phyloP scores from a whole-genome alignment of 2,113 vertebrate genomes.

The Ceuthmochares aereus region DNA sequence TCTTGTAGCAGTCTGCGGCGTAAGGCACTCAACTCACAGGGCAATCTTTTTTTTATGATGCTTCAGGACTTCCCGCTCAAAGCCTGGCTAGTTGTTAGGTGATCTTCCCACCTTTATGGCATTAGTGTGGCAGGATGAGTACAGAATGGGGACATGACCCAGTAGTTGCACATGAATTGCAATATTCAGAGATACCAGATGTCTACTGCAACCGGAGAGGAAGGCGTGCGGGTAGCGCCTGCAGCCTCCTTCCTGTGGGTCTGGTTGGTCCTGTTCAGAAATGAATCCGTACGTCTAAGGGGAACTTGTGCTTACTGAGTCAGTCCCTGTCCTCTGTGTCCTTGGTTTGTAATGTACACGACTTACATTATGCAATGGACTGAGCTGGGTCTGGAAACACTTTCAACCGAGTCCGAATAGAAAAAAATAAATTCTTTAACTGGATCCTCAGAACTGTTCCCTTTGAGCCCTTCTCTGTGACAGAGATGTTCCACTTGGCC shows the following conservation, averaged over 20 bases:
- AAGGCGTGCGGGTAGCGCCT: not conserved
- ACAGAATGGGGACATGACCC: not conserved
- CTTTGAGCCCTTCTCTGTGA: not conserved
- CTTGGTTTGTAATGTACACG: not conserved
- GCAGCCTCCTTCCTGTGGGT: not conserved
- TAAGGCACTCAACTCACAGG: not conserved
- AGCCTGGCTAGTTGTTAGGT: not conserved
- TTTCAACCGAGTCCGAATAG: not conserved
- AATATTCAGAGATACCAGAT: not conserved
- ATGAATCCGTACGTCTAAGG: not conserved
- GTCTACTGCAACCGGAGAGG: not conserved
- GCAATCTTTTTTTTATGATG: not conserved
- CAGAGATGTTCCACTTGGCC: not conserved
- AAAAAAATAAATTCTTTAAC: fast-evolving
- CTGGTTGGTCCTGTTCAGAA: slow-evolving; percentile 26
- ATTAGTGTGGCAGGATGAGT: not conserved
- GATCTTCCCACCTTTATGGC: not conserved
- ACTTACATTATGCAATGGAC: not conserved
- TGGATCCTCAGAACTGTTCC: not conserved
- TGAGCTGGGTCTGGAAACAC: not conserved
- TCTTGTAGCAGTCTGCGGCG: not conserved
- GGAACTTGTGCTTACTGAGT: not conserved
- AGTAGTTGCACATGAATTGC: not conserved
- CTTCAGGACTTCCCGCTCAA: not conserved
- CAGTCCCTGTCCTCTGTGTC: not conserved